Evolutionary conservation across 2,113 vertebrate genomes (phyloP), one percentile per base, ranked within the genome.

Genomic region (Nanorana parkeri): DNA sequence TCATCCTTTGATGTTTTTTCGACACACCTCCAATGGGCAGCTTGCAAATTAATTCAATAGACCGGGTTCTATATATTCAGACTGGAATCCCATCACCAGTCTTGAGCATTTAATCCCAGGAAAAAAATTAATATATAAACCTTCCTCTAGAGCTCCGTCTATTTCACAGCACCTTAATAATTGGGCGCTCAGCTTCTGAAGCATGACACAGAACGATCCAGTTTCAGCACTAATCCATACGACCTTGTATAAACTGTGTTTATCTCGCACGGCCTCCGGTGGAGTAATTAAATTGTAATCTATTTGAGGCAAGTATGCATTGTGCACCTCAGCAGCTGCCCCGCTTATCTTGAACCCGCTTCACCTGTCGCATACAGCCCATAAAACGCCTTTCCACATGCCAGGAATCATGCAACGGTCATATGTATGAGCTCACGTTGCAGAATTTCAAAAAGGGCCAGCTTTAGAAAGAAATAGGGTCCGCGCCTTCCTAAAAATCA

Each of bases 231-330:
- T 58, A 79, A 68, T 58, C 65, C 64, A 16, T 32, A 20, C n/a
- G 64, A 68, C 77, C 77, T 79, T 58, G 77, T 28, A 58, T 79
- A 79, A 79, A 79, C 77, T 20, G 51, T 21, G 52, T 63, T 77
- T 68, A 68, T 68, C 77, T 56, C 11, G 20, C 28, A 16, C 4
- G 23, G 51, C n/a, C 52, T 58, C 24, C 54, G 16, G 71, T 28
- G 28, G 23, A 17, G 26, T 55, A 73, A 73, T 28, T 55, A 56
- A 54, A 73, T 23, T 10, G 56, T 56, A 51, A 36, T 28, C 28
- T 75, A n/a, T 58, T 5, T 41, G 13, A 26, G 73, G 32, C 36
- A 20, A 17, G 47, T 77, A 29, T 29, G n/a, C 26, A 26, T 21
- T 13, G 54, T 13, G 51, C 36, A 2, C 0, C 41, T 11, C 15